phyloP scores from a whole-genome alignment of 2,888 invertebrate genomes.

The Azorinus chamasolen region DNA sequence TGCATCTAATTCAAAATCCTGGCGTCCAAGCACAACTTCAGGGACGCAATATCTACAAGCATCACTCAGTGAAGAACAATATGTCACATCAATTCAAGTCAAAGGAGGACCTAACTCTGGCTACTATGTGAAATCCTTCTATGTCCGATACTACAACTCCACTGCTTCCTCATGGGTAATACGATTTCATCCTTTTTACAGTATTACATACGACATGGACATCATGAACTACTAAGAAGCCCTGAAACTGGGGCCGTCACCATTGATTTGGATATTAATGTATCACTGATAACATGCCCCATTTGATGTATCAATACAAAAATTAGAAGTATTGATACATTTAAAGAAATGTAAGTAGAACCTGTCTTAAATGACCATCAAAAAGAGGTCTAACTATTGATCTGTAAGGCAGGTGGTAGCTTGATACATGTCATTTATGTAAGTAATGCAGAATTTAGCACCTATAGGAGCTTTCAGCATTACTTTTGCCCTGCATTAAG shows the following conservation, averaged over 20 bases:
- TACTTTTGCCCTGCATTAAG: no score
- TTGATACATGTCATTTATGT: no score
- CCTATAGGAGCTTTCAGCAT: no score
- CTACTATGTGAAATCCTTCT: constrained; percentile 60
- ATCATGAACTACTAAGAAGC: neutral
- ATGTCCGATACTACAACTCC: constrained; percentile 58
- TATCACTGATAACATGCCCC: no score
- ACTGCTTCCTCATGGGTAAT: constrained; percentile 56
- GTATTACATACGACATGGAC: neutral
- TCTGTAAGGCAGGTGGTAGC: no score
- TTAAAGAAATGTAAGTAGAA: no score
- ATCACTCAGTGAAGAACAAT: constrained; percentile 23
- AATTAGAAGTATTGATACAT: no score
- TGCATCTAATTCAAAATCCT: constrained; percentile 25
- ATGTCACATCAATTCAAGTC: constrained; percentile 66
- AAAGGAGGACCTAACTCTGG: constrained; percentile 48
- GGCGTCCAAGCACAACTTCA: constrained; percentile 48
- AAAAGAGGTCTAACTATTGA: no score
- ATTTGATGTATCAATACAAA: no score
- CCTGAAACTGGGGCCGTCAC: neutral
- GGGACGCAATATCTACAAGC: constrained; percentile 60
- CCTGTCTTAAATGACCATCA: no score
- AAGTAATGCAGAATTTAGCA: no score
- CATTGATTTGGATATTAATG: no score
- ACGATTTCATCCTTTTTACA: neutral